A percentile compares a stretch with the other conserved stretches of the same genome.
Evolutionary conservation across 2,888 invertebrate species (phyloP).

Genomic region (Odontothrips loti): DNA sequence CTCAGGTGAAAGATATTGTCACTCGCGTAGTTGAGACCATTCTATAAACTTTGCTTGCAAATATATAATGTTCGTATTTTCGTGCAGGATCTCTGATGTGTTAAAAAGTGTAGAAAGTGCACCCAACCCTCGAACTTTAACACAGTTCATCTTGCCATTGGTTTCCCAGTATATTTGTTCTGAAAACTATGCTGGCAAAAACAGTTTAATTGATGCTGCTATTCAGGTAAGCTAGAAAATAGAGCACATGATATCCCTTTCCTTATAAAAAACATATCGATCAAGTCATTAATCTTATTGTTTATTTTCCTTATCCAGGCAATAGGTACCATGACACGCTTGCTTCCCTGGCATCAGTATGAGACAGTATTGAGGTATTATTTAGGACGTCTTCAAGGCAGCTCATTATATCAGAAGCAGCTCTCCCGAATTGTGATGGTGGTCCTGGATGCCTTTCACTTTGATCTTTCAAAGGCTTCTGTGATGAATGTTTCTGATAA

Average conservation of each 20-base stretch:
- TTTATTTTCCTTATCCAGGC: conserved; percentile 45
- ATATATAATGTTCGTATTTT: conserved; percentile 18
- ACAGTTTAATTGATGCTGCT: conserved; percentile 77
- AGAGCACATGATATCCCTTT: no score
- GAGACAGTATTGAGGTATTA: conserved; percentile 76
- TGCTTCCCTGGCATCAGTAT: conserved; percentile 88
- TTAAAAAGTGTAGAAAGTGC: conserved; percentile 58
- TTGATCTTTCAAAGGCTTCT: conserved; percentile 68
- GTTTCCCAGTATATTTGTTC: conserved; percentile 74
- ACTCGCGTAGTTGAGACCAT: neutral
- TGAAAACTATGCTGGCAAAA: conserved; percentile 70
- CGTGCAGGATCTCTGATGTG: conserved; percentile 56
- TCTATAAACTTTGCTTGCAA: neutral
- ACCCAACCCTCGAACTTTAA: conserved; percentile 66
- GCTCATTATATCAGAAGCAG: conserved; percentile 75
- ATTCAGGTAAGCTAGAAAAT: conserved; percentile 54
- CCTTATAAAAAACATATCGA: neutral
- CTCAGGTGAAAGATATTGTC: conserved; percentile 51
- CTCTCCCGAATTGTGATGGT: conserved; percentile 69
- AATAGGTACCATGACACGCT: conserved; percentile 67
- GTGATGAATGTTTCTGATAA: conserved; percentile 28
- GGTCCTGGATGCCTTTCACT: conserved; percentile 88
- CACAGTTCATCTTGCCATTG: conserved; percentile 81
- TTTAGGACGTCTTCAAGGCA: conserved; percentile 66
- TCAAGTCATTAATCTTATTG: neutral